phyloP scores from a whole-genome alignment of 1,140 invertebrate species.

The Venturia canescens region DNA sequence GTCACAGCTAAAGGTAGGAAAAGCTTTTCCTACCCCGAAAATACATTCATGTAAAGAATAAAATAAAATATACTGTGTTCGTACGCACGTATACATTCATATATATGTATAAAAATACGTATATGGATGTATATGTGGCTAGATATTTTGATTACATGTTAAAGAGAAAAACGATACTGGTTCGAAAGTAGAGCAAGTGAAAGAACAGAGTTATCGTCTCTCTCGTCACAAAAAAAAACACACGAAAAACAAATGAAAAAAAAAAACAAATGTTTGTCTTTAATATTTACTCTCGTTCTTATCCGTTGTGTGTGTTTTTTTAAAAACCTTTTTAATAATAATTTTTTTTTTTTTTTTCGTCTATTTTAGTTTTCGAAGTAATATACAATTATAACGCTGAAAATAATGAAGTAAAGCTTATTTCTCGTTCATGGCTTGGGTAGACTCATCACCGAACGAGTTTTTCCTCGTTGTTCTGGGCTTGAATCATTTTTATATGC shows the following conservation, averaged over 20 bases:
- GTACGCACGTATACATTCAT: background rate
- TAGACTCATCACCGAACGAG: constrained; percentile 31
- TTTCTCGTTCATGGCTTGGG: constrained; percentile 39
- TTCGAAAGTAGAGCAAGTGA: background rate
- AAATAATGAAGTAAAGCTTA: constrained; percentile 36
- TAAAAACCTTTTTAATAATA: constrained; percentile 16
- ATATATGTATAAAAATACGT: constrained; percentile 17
- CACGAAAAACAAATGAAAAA: constrained; percentile 11
- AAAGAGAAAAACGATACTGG: constrained; percentile 4
- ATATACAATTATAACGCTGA: constrained; percentile 16
- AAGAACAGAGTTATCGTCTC: constrained; percentile 34
- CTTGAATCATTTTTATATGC: constrained; percentile 27
- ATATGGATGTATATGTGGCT: background rate
- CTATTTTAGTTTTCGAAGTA: constrained; percentile 16
- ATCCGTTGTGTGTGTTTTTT: constrained; percentile 13
- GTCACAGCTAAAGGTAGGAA: constrained; percentile 64
- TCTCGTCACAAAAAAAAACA: constrained; percentile 23
- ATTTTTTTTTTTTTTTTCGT: constrained; percentile 12
- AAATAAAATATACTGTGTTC: constrained; percentile 19
- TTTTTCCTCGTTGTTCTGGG: constrained; percentile 34
- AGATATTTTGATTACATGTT: background rate
- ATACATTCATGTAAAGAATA: constrained; percentile 24
- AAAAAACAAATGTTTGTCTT: background rate
- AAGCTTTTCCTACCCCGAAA: constrained; percentile 58
- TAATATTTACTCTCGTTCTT: background rate